Conservation (phyloP, 1,140 invertebrate genomes). For the Ditylenchus dipsaci region DNA sequence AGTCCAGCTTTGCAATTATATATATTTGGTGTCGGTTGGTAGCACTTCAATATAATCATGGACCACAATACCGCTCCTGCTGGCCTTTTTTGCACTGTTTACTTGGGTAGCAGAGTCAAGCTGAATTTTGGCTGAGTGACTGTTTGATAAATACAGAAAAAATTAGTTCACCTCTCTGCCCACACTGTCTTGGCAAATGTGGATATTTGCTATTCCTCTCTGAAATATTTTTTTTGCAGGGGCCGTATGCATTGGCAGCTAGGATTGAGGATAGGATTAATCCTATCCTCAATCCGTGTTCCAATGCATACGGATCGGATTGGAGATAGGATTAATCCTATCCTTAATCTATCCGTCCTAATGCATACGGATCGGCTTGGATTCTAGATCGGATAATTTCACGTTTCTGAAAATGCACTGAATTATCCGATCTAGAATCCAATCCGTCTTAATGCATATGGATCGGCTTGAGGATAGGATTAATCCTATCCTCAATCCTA, state of each 20-base stretch:
- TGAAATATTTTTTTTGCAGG: slow-evolving; percentile 21
- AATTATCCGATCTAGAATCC: no score
- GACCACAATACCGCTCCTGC: slow-evolving; percentile 19
- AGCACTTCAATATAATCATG: slow-evolving; percentile 51
- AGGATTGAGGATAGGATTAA: no score
- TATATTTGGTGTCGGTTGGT: slow-evolving; percentile 53
- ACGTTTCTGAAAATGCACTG: not conserved
- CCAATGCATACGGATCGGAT: no score
- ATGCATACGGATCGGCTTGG: no score
- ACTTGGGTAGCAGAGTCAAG: slow-evolving; percentile 27
- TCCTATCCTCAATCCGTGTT: no score
- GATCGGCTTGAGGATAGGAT: no score
- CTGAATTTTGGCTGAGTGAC: no score
- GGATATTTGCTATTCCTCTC: slow-evolving; percentile 45
- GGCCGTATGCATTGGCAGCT: no score
- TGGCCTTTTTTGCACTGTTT: slow-evolving; percentile 18
- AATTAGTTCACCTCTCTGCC: slow-evolving; percentile 34
- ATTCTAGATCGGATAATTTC: no score
- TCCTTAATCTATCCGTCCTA: not conserved
- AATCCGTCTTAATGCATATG: no score
- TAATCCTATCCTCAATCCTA: no score
- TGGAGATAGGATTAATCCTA: not conserved
- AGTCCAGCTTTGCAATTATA: slow-evolving; percentile 40
- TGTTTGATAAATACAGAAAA: not conserved
- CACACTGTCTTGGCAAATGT: slow-evolving; percentile 53